phyloP scores from a whole-genome alignment of 2,888 invertebrate species.

The Lasioglossum zephyrum region DNA sequence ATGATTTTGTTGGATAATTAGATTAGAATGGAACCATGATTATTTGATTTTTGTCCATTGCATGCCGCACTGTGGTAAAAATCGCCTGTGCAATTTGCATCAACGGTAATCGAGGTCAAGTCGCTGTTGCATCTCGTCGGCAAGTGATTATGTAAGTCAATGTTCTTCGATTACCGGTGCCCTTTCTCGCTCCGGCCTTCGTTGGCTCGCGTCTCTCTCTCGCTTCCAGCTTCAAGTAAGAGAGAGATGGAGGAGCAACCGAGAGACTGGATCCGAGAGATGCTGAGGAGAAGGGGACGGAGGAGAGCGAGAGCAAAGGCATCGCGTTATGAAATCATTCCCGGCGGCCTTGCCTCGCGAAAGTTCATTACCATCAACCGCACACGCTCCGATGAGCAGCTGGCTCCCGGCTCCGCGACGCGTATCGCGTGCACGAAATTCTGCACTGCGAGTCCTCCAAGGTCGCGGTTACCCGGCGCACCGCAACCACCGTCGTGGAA shows the following conservation, averaged over 20 bases:
- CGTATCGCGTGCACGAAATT: slow-evolving; percentile 72
- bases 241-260: not conserved
- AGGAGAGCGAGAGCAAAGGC: slow-evolving; percentile 46
- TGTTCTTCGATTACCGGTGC: slow-evolving; percentile 44
- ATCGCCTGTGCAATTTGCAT: slow-evolving; percentile 43
- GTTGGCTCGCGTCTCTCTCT: slow-evolving; percentile 3
- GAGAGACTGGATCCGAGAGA: not conserved
- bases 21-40: no score
- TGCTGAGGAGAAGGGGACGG: slow-evolving; percentile 12
- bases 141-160: slow-evolving; percentile 69
- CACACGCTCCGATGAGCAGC: slow-evolving; percentile 71
- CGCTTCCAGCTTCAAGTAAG: not conserved
- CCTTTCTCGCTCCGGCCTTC: slow-evolving; percentile 33
- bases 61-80: slow-evolving; percentile 15
- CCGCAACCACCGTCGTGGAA: slow-evolving; percentile 43
- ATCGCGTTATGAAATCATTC: slow-evolving; percentile 81
- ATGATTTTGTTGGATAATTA: no score
- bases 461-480: slow-evolving; percentile 58
- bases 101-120: slow-evolving; percentile 62
- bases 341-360: slow-evolving; percentile 81
- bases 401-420: slow-evolving; percentile 47
- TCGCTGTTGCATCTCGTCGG: slow-evolving; percentile 37
- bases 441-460: slow-evolving; percentile 64
- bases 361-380: slow-evolving; percentile 84
- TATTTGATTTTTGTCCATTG: no score